Conservation (phyloP, 1,140 invertebrate genomes). For the Zeugodacus cucurbitae region DNA sequence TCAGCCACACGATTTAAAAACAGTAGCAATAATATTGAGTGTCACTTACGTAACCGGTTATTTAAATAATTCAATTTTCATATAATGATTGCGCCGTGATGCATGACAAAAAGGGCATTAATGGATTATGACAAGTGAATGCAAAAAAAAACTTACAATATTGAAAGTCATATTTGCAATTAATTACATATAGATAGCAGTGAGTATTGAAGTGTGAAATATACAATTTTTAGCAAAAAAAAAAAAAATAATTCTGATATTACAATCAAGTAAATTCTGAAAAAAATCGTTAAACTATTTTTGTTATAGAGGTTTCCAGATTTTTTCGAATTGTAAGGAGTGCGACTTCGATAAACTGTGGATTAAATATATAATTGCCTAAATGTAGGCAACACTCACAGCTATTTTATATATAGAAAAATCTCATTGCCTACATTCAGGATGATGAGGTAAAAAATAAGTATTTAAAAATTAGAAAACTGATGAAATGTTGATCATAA, state of each 20-base stretch:
- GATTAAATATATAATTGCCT: background rate
- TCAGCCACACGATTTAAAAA: background rate
- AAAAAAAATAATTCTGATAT: too few species aligned
- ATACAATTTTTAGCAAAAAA: too few species aligned
- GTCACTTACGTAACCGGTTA: background rate
- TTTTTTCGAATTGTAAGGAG: background rate
- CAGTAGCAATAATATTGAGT: background rate
- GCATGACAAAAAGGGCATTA: background rate
- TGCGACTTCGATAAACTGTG: background rate
- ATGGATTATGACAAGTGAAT: background rate
- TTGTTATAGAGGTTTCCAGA: background rate
- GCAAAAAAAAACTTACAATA: background rate
- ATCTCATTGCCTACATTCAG: too few species aligned
- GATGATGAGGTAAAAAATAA: too few species aligned
- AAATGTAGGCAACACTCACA: background rate
- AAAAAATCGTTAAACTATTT: too few species aligned
- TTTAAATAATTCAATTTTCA: background rate
- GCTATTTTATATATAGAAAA: too few species aligned
- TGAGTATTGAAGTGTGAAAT: too few species aligned
- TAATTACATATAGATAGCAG: too few species aligned
- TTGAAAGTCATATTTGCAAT: background rate
- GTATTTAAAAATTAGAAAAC: too few species aligned
- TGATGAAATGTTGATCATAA: too few species aligned
- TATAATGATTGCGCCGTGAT: background rate
- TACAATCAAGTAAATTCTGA: too few species aligned